These are phyloP conservation scores for Margarornis squamiger DNA, from an alignment of 2,797 vertebrate species.

Conservation along the genomic window DNA sequence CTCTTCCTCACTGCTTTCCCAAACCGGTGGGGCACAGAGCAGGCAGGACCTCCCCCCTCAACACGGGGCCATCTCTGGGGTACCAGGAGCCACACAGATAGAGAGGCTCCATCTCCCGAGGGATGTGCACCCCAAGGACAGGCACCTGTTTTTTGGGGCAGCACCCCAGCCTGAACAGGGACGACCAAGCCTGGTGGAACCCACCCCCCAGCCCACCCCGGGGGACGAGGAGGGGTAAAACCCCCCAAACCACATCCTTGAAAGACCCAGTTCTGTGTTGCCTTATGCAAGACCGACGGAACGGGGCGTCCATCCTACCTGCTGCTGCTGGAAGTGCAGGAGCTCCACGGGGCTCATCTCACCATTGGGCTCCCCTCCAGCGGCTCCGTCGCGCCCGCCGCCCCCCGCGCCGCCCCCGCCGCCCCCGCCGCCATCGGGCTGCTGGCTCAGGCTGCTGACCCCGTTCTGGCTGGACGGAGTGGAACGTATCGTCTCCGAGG, in stretches of 20 bases:
- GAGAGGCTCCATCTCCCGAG: not conserved
- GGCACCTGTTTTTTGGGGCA: not conserved
- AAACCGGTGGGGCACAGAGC: rapidly evolving
- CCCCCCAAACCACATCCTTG: rapidly evolving
- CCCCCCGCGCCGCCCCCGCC: conserved; percentile 76
- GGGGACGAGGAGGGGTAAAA: rapidly evolving
- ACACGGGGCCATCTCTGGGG: rapidly evolving
- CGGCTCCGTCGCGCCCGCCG: conserved; percentile 83
- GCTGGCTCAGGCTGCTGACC: conserved; percentile 94
- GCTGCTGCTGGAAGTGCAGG: conserved; percentile 98
- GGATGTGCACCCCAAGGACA: not conserved
- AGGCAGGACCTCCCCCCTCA: not conserved
- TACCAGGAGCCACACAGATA: rapidly evolving
- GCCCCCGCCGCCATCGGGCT: conserved; percentile 87
- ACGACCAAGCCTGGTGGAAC: rapidly evolving
- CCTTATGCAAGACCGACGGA: rapidly evolving
- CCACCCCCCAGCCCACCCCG: not conserved
- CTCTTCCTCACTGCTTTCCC: not conserved
- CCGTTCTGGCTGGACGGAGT: conserved; percentile 94
- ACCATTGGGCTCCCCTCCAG: conserved; percentile 90
- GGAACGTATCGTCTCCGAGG: conserved; percentile 98
- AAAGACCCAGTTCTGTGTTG: rapidly evolving
- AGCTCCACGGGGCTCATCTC: conserved; percentile 95
- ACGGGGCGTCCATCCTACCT: conserved; percentile 75
- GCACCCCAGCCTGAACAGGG: not conserved